These are phyloP conservation scores for Dryadula phaetusa DNA, from an alignment of 2,888 invertebrate species.

Conservation along the genomic window DNA sequence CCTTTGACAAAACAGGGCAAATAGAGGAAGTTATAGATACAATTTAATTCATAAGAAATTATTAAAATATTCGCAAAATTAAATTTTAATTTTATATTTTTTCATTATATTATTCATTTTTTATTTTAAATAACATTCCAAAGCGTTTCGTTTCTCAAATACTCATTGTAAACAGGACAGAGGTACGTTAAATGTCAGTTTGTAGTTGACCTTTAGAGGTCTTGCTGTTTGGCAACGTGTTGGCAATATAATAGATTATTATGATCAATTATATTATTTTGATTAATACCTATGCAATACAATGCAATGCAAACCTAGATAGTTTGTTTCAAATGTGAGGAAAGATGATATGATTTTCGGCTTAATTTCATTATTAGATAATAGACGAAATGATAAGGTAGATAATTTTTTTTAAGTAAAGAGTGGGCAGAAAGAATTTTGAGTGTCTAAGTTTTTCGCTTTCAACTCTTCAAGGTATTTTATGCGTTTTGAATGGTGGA, in stretches of 20 bases:
- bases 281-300: not conserved
- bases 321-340: not conserved
- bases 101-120: not conserved
- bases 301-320: too few species aligned
- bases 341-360: not conserved
- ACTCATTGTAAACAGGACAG: not conserved
- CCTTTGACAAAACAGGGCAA: too few species aligned
- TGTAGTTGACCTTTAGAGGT: slow-evolving; percentile 29
- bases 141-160: not conserved
- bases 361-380: not conserved
- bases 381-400: not conserved
- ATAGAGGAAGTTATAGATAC: too few species aligned
- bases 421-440: too few species aligned
- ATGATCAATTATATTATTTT: not conserved
- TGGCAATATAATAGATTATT: not conserved
- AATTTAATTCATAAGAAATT: not conserved
- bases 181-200: slow-evolving; percentile 23
- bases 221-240: slow-evolving; percentile 20
- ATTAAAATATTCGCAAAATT: not conserved
- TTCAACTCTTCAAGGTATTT: too few species aligned
- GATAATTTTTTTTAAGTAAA: too few species aligned
- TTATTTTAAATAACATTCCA: slow-evolving; percentile 10
- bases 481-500: too few species aligned
- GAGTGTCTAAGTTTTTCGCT: too few species aligned
- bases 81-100: not conserved